A percentile compares a stretch with the other conserved stretches of the same genome.
phyloP scores from a whole-genome alignment of 2,888 invertebrate species.

The Cremastinae sp. region DNA sequence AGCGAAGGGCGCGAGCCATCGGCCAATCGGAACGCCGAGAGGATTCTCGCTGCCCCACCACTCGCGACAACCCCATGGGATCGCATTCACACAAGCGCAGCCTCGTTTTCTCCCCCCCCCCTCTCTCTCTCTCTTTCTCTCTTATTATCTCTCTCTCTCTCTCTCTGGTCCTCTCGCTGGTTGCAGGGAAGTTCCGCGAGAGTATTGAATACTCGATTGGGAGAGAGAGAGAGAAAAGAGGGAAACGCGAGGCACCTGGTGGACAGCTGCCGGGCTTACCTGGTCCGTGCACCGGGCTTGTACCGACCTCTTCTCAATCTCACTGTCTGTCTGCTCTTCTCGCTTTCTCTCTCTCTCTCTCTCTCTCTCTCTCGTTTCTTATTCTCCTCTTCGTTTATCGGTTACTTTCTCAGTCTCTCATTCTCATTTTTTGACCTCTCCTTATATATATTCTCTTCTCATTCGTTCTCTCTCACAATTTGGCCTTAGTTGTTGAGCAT shows the following conservation, averaged over 20 bases:
- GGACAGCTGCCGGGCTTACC: slow-evolving; percentile 78
- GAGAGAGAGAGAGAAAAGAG: slow-evolving; percentile 41
- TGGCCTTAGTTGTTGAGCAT: too few species aligned
- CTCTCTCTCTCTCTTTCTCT: slow-evolving; percentile 15
- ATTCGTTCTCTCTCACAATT: too few species aligned
- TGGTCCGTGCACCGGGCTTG: slow-evolving; percentile 74
- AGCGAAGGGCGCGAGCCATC: slow-evolving; percentile 77
- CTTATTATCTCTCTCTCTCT: slow-evolving; percentile 12
- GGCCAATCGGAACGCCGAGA: slow-evolving; percentile 69
- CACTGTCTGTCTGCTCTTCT: slow-evolving; percentile 54
- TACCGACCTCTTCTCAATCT: slow-evolving; percentile 61
- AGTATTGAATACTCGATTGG: slow-evolving; percentile 25
- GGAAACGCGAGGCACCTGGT: slow-evolving; percentile 75
- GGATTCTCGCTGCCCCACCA: slow-evolving; percentile 27
- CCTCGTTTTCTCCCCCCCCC: slow-evolving; percentile 1
- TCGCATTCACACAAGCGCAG: background rate
- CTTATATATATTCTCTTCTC: background rate
- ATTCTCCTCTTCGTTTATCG: background rate
- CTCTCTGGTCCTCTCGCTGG: slow-evolving; percentile 1
- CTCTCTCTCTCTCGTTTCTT: slow-evolving; percentile 22
- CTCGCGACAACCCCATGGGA: slow-evolving; percentile 11
- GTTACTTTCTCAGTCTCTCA: background rate
- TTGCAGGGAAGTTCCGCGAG: slow-evolving; percentile 27
- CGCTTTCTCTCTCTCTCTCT: slow-evolving; percentile 11
- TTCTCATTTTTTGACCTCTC: too few species aligned